Conservation (phyloP, 2,113 vertebrate genomes). For the Strigops habroptila region DNA sequence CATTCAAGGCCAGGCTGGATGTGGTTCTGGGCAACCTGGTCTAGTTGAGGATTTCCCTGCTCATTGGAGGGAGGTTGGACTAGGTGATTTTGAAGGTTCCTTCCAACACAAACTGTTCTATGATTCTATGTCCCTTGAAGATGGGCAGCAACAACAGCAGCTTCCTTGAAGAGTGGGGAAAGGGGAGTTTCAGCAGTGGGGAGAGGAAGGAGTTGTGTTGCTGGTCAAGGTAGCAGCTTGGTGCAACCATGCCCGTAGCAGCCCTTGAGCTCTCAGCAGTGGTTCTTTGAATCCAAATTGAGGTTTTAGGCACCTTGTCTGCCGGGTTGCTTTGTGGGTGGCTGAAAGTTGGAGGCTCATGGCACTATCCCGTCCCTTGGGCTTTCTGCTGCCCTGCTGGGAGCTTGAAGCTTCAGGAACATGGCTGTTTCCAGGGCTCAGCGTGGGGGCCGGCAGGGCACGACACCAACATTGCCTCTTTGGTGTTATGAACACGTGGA, state of each 20-base stretch:
- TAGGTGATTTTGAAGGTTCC: neutral
- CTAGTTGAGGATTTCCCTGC: neutral
- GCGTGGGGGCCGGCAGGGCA: accelerated
- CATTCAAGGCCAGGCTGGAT: neutral
- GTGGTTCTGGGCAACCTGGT: neutral
- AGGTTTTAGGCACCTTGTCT: neutral
- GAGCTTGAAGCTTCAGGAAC: neutral
- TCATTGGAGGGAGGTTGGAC: neutral
- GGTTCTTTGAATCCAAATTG: neutral
- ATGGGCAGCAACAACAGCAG: neutral
- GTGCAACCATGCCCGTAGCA: neutral
- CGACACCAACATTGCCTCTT: neutral
- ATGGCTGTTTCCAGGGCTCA: neutral
- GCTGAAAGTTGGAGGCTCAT: neutral
- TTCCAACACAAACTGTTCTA: neutral
- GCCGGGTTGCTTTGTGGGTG: neutral
- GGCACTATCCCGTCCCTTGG: neutral
- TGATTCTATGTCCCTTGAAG: neutral
- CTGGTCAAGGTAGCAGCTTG: neutral
- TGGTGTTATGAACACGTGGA: neutral
- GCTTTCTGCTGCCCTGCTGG: neutral
- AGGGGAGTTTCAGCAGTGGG: accelerated
- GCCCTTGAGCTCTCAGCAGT: accelerated
- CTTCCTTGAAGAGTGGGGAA: neutral
- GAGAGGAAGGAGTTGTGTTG: accelerated